Evolutionary conservation across 2,113 vertebrate species (phyloP).

Genomic region (Psilopogon haemacephalus): DNA sequence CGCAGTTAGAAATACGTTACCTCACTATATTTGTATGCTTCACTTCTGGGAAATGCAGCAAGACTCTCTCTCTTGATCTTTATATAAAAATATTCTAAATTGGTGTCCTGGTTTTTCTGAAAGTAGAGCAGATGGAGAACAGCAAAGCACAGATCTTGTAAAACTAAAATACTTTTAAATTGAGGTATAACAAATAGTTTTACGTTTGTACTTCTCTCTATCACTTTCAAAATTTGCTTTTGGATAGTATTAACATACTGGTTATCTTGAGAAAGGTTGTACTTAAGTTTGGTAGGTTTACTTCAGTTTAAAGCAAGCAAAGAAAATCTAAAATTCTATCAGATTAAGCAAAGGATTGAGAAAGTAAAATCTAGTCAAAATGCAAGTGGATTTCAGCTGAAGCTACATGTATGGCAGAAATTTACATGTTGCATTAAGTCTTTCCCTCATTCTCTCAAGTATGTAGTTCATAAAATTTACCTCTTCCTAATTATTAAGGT

Average conservation of each 20-base stretch:
- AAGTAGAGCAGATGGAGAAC: background rate
- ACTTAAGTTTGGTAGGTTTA: background rate
- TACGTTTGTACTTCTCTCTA: background rate
- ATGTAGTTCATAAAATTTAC: background rate
- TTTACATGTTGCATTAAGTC: background rate
- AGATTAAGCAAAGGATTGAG: background rate
- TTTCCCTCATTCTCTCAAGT: background rate
- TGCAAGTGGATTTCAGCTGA: background rate
- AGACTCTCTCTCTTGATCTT: background rate
- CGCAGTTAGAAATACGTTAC: background rate
- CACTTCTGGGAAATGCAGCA: slow-evolving; percentile 30
- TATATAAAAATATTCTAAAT: slow-evolving; percentile 19
- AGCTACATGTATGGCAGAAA: background rate
- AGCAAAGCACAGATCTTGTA: background rate
- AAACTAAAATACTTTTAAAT: background rate
- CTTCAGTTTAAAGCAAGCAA: background rate
- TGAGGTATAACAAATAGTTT: background rate
- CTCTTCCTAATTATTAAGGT: background rate
- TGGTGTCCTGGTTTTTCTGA: background rate
- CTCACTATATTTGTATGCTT: background rate
- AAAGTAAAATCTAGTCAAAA: background rate
- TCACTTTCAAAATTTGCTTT: background rate
- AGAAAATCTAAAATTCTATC: background rate
- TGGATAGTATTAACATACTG: background rate
- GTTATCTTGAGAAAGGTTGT: background rate